These are phyloP conservation scores for Trichosurus vulpecula DNA, from an alignment of 2,797 vertebrate species.

Conservation along the genomic window DNA sequence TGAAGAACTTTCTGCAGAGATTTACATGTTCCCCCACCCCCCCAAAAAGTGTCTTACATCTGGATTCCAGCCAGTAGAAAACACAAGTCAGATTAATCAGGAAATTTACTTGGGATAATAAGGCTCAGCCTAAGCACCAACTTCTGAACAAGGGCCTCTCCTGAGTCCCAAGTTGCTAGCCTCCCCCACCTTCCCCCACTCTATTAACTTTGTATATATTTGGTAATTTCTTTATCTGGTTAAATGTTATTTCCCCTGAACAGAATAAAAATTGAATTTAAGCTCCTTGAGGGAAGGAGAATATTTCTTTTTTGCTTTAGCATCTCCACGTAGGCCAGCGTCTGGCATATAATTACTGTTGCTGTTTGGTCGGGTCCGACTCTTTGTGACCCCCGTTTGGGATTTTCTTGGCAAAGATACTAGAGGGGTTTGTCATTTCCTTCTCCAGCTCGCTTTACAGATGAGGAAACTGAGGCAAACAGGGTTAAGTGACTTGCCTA, in stretches of 20 bases:
- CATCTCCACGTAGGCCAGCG: background rate
- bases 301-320: background rate
- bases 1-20: background rate
- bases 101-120: constrained; percentile 1
- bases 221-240: background rate
- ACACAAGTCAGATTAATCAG: background rate
- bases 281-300: background rate
- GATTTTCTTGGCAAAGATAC: background rate
- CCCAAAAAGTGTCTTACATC: background rate
- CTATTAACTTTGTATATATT: background rate
- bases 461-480: background rate
- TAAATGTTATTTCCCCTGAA: background rate
- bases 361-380: background rate
- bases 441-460: background rate
- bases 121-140: background rate
- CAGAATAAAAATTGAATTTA: background rate
- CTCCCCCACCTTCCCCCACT: background rate
- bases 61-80: constrained; percentile 2
- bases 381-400: background rate
- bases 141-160: background rate
- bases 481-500: background rate
- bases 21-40: background rate
- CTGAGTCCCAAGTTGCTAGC: background rate
- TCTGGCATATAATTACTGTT: background rate
- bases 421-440: background rate